Evolutionary conservation across 92 coral and sea anemone genomes (phyloP).

Genomic region (Phenganax marumi): DNA sequence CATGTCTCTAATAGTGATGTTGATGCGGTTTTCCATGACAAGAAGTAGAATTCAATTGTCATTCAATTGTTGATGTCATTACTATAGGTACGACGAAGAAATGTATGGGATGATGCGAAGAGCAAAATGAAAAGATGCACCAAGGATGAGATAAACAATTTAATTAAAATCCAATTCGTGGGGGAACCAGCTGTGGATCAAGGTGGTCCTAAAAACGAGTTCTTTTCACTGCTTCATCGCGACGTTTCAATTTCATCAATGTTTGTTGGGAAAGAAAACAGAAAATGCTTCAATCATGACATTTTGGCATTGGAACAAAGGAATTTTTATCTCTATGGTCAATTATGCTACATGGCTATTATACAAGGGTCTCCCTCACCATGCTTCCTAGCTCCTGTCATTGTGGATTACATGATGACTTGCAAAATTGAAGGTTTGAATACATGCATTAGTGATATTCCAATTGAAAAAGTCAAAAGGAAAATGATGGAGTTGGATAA

Average conservation of each 20-base stretch:
- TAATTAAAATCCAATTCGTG: conserved; percentile 41
- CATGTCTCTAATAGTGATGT: no score
- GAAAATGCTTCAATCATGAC: conserved; percentile 21
- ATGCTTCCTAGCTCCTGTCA: conserved; percentile 42
- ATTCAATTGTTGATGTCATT: not conserved
- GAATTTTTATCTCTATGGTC: conserved; percentile 40
- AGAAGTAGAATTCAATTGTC: conserved; percentile 9
- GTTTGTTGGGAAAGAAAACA: conserved; percentile 36
- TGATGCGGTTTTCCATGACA: no score
- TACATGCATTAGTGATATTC: conserved; percentile 40
- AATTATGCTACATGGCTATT: conserved; percentile 46
- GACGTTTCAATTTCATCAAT: conserved; percentile 41
- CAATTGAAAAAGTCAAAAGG: conserved; percentile 31
- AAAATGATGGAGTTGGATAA: conserved; percentile 31
- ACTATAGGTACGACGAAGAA: conserved; percentile 36
- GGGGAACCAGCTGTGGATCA: conserved; percentile 47
- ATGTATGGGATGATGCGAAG: conserved; percentile 45
- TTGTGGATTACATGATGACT: conserved; percentile 43
- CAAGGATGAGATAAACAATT: conserved; percentile 28
- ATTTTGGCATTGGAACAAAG: conserved; percentile 40
- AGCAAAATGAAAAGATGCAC: conserved; percentile 43
- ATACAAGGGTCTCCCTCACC: conserved; percentile 50
- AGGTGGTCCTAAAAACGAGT: conserved; percentile 48
- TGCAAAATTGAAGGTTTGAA: conserved; percentile 30
- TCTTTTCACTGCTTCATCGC: conserved; percentile 40